Base-by-base conservation (phyloP, 64 coral and sea anemone genomes). In the Montipora sp. region DNA sequence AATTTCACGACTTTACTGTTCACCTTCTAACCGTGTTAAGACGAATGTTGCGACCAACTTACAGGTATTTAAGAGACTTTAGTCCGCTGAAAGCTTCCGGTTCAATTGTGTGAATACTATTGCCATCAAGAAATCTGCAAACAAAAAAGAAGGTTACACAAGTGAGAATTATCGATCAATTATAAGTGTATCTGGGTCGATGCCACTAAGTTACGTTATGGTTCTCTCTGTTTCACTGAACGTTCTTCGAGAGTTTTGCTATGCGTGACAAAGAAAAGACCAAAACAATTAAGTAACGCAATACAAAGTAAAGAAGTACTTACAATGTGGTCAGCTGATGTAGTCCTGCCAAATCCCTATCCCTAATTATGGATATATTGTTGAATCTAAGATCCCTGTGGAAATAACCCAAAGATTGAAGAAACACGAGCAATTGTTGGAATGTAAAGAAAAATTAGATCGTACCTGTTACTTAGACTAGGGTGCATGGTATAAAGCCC, bases 321-420 rank as follows among this genome's bases (percentile, higher is more conserved):
- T 91, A 97, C 95, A 97, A 71, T 19, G 89, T 97, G 2, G 92
- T 92, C 18, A 97, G 90, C 15, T 80, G 49, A 47, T 73, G 89
- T 6, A 94, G 83, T 69, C 83, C 89, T 23, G 83, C 83, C 21
- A 97, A 87, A 43, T 94, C 95, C 44, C 92, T 83, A 83, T 55
- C 48, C 11, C 69, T 60, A 12, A 97, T 89, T 70, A 87, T 75
- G 2, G 89, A 90, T 65, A 97, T 97, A n/a, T 97, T 94, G 75
- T 97, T 97, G 63, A 97, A 97, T 61, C 95, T 81, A 53, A 97
- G 79, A 94, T 97, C 95, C 87, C 95, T 97, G 48, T 19, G 72
- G 67, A 44, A 47, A 75, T 93, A 47, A 47, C 5, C 48, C 81
- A 2, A 65, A 71, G 7, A 47, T 75, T 43, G 10, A 12, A 48